phyloP scores from a whole-genome alignment of 2,797 vertebrate species.

The Echeneis naucrates region DNA sequence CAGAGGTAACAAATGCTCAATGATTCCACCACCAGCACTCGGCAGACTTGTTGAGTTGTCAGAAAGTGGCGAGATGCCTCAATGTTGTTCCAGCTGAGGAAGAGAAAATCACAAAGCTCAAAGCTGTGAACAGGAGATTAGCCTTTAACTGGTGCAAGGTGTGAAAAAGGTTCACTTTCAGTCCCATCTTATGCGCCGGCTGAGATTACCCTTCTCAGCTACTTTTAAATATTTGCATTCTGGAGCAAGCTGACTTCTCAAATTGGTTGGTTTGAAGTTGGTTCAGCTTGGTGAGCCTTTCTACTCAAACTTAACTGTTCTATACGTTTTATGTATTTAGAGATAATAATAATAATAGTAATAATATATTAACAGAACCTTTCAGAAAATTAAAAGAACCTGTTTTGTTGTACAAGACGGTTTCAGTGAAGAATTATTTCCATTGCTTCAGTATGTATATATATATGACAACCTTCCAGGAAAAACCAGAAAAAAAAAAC shows the following conservation, averaged over 20 bases:
- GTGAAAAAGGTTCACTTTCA: not conserved
- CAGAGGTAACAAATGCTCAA: slow-evolving; percentile 13
- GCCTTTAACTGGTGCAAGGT: not conserved
- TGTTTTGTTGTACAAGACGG: too few species aligned
- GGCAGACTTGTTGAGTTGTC: slow-evolving; percentile 18
- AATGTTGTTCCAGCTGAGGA: not conserved
- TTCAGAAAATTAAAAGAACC: too few species aligned
- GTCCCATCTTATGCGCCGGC: not conserved
- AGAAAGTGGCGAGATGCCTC: slow-evolving; percentile 9
- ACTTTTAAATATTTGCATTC: slow-evolving; percentile 27
- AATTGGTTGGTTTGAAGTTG: slow-evolving; percentile 35
- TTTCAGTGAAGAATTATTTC: too few species aligned
- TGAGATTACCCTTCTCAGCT: slow-evolving; percentile 11
- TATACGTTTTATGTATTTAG: too few species aligned
- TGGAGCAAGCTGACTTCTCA: slow-evolving; percentile 14
- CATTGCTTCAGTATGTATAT: too few species aligned
- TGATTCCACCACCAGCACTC: not conserved
- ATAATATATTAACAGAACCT: too few species aligned
- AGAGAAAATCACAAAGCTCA: slow-evolving; percentile 3
- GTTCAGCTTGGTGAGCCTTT: slow-evolving; percentile 17
- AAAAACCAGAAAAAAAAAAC: too few species aligned
- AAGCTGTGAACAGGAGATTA: not conserved
- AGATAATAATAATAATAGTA: too few species aligned
- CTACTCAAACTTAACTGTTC: too few species aligned
- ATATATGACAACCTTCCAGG: too few species aligned